These are phyloP conservation scores for Cromileptes altivelis DNA, from an alignment of 2,113 vertebrate genomes.

Conservation along the genomic window DNA sequence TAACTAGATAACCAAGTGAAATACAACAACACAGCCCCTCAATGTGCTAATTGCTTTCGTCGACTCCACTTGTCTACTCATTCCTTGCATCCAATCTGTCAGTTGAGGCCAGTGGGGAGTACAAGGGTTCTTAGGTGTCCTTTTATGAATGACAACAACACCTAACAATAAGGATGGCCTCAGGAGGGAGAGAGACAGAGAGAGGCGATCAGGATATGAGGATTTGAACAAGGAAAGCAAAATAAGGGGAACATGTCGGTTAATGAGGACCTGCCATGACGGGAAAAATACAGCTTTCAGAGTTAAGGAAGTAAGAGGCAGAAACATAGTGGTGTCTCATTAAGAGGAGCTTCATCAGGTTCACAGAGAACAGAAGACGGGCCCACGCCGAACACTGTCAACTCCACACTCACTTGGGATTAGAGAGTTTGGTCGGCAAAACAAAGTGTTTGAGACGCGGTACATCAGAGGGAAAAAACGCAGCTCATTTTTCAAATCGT, in stretches of 20 bases:
- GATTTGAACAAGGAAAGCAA: slow-evolving; percentile 4
- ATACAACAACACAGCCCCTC: slow-evolving; percentile 48
- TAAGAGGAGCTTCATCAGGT: slow-evolving; percentile 49
- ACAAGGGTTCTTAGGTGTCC: slow-evolving; percentile 37
- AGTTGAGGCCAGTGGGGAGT: slow-evolving; percentile 30
- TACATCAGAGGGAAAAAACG: slow-evolving; percentile 7
- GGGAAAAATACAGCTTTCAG: neutral
- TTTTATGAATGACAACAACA: slow-evolving; percentile 52
- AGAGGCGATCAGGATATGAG: neutral
- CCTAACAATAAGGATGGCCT: slow-evolving; percentile 6
- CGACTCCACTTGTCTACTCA: slow-evolving; percentile 55
- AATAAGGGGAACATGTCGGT: slow-evolving; percentile 20
- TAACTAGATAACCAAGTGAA: slow-evolving; percentile 51
- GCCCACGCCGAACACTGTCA: slow-evolving; percentile 29
- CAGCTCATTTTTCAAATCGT: slow-evolving; percentile 22
- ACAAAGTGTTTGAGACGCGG: slow-evolving; percentile 35
- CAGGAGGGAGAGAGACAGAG: slow-evolving; percentile 15
- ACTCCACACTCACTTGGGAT: slow-evolving; percentile 34
- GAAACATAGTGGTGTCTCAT: slow-evolving; percentile 58
- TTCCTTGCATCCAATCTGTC: slow-evolving; percentile 40
- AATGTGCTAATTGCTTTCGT: slow-evolving; percentile 74
- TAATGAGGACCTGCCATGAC: slow-evolving; percentile 42
- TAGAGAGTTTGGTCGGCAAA: slow-evolving; percentile 38
- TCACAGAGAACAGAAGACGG: slow-evolving; percentile 28
- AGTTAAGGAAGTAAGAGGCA: slow-evolving; percentile 27